These are phyloP conservation scores for Prosapia bicincta DNA, from an alignment of 2,888 invertebrate genomes.

Conservation along the genomic window DNA sequence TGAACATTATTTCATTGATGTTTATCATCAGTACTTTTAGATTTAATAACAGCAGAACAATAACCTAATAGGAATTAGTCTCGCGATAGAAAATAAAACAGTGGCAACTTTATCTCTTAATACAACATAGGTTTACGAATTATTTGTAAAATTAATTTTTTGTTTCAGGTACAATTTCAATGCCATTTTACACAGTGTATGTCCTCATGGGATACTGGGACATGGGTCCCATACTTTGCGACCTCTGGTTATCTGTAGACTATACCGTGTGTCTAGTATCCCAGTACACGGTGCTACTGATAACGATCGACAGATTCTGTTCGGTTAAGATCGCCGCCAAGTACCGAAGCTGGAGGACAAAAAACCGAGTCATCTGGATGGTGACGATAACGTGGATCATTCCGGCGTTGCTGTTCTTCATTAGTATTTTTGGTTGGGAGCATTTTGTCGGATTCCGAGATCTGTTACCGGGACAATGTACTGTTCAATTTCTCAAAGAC, in stretches of 20 bases:
- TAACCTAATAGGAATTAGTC: no score
- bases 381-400: constrained; percentile 96
- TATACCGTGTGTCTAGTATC: constrained; percentile 99
- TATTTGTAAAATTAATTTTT: neutral
- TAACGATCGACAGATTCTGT: constrained; percentile 97
- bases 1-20: no score
- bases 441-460: constrained; percentile 93
- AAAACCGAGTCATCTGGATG: constrained; percentile 91
- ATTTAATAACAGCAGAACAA: no score
- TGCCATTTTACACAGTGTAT: constrained; percentile 98
- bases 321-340: constrained; percentile 98
- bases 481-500: constrained; percentile 96
- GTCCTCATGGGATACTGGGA: constrained; percentile 97
- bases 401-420: constrained; percentile 93
- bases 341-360: constrained; percentile 95
- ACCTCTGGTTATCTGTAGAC: constrained; percentile 97
- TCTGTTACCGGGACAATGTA: constrained; percentile 82
- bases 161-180: constrained; percentile 83
- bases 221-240: constrained; percentile 91
- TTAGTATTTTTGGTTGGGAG: constrained; percentile 98
- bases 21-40: no score
- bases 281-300: constrained; percentile 97
- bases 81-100: no score
- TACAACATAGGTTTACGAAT: no score
- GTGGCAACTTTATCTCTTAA: no score